Evolutionary conservation across 2,113 vertebrate species (phyloP).

Genomic region (Pristiophorus japonicus): DNA sequence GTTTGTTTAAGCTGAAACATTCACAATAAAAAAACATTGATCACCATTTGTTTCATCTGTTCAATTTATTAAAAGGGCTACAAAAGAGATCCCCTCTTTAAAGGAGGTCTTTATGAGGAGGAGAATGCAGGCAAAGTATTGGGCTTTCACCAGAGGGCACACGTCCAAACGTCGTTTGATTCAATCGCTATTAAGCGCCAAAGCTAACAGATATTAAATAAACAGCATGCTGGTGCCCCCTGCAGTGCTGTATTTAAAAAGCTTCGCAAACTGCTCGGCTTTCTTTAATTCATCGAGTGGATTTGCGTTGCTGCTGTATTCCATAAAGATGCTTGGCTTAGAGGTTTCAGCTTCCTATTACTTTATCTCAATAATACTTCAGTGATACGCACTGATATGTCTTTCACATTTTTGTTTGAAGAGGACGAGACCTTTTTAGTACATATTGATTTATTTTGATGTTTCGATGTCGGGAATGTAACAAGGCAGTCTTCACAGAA

Average conservation of each 20-base stretch:
- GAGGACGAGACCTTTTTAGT: background rate
- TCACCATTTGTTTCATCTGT: background rate
- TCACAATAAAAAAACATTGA: background rate
- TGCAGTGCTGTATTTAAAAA: slow-evolving; percentile 7
- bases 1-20: background rate
- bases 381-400: background rate
- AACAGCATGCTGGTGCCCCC: slow-evolving; percentile 18
- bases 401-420: background rate
- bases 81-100: background rate
- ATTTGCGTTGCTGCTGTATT: background rate
- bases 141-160: background rate
- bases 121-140: background rate
- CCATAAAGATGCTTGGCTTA: background rate
- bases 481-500: background rate
- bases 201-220: background rate
- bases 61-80: background rate
- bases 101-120: background rate
- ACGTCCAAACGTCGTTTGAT: background rate
- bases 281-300: background rate
- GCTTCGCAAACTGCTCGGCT: background rate
- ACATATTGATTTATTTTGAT: background rate
- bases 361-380: slow-evolving; percentile 10
- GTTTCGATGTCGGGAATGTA: background rate
- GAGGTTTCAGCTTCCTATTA: background rate
- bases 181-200: background rate